These are phyloP conservation scores for Catocala sponsa DNA, from an alignment of 2,888 invertebrate genomes.

Conservation along the genomic window DNA sequence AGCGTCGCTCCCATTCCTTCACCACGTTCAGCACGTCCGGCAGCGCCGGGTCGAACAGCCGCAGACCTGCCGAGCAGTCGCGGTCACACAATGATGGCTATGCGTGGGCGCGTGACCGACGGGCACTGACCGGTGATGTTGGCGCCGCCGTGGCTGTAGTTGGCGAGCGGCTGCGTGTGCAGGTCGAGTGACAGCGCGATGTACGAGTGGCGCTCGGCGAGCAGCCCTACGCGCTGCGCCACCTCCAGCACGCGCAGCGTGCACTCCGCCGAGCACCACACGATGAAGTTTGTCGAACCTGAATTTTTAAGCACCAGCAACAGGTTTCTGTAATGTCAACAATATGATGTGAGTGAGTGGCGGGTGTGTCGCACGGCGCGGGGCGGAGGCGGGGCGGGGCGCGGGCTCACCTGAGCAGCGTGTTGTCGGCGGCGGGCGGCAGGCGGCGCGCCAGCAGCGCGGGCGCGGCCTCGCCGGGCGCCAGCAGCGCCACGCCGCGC, in stretches of 20 bases:
- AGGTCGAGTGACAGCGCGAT: constrained; percentile 72
- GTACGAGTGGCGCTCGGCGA: constrained; percentile 71
- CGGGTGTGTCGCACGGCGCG: neutral
- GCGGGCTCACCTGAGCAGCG: constrained; percentile 64
- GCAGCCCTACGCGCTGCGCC: constrained; percentile 81
- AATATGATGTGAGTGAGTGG: neutral
- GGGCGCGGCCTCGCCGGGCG: constrained; percentile 54
- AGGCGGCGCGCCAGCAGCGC: constrained; percentile 68
- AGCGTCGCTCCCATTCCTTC: constrained; percentile 48
- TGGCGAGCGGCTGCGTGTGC: constrained; percentile 66
- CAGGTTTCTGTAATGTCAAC: constrained; percentile 57
- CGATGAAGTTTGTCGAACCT: constrained; percentile 66
- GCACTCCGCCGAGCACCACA: constrained; percentile 73
- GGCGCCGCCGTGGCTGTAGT: constrained; percentile 79
- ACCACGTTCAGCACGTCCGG: constrained; percentile 48
- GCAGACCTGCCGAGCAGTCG: constrained; percentile 55
- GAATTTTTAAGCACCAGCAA: constrained; percentile 76
- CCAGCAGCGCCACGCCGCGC: constrained; percentile 54
- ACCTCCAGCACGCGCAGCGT: constrained; percentile 73
- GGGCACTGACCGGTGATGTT: constrained; percentile 69
- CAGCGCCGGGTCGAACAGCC: constrained; percentile 70
- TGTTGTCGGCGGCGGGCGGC: constrained; percentile 68
- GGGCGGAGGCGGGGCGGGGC: neutral
- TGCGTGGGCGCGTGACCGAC: neutral
- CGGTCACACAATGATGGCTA: neutral